Base-by-base conservation (phyloP, 1,140 invertebrate genomes). In the Yoshiicerus persimilis region DNA sequence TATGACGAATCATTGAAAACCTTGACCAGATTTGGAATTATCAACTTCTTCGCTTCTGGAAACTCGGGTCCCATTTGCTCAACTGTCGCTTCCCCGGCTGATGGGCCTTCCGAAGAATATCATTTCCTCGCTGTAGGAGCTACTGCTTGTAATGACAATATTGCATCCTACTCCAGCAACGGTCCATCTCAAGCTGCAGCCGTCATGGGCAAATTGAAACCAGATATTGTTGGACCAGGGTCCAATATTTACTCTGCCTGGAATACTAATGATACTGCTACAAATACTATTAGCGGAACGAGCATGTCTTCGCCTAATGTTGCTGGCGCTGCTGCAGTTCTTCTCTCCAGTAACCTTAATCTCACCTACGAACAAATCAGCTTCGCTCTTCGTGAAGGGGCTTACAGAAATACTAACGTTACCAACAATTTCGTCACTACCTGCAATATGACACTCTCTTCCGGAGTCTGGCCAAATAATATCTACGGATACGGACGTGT, bases 71-170 rank as follows among this genome's bases (percentile, higher is more conserved):
- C 88, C 5, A 4, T 16, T 1, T 89, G 88, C 80, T 75, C 39
- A n/a, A 47, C 86, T 32, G 88, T 86, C 0, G 87, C 47, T 34
- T 84, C 47, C 5, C 88, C 88, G 5, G 86, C 75, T 47, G 88
- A 89, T 25, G 34, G 56, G 25, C 11, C 25, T 30, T 27, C 23
- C 5, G 27, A 9, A 1, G 27, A 70, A 27, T 30, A 8, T 20
- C 32, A 87, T 34, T 75, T 89, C 13, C 84, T 89, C 84, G 56
- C 86, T 1, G 88, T 89, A 0, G 88, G 88, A 9, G 84, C 88
- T 0, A 87, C 88, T n/a, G 47, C 41, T 2, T 70, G 64, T 30
- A 47, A 70, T 27, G 83, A 87, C 38, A 86, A 87, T n/a, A 36
- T 64, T 1, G 27, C 84, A 5, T 89, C 88, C 36, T 84, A 41